Evolutionary conservation across 1,140 invertebrate genomes (phyloP).

Genomic region (Brachionus sp.): DNA sequence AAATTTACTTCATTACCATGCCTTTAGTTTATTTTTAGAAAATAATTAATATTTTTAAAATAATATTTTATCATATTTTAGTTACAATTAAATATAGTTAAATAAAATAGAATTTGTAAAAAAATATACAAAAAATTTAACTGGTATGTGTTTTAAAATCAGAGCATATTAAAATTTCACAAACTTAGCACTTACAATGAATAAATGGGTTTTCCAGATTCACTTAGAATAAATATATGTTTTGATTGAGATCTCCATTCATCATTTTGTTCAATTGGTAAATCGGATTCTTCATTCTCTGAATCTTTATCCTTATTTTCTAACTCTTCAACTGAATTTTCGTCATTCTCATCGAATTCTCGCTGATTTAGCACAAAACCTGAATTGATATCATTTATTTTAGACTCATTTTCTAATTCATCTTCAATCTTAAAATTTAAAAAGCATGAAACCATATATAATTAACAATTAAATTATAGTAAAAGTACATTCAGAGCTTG

Average conservation of each 20-base stretch:
- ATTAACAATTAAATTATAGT: neutral
- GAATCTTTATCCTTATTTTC: neutral
- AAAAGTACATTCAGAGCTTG: neutral
- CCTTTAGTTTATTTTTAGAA: constrained; percentile 55
- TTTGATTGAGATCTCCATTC: constrained; percentile 60
- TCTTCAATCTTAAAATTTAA: constrained; percentile 3
- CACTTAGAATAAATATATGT: constrained; percentile 88
- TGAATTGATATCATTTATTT: neutral
- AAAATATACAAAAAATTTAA: too few species aligned
- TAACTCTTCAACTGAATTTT: neutral
- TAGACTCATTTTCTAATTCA: neutral
- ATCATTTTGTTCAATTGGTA: constrained; percentile 27
- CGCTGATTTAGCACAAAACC: neutral
- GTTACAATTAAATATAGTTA: too few species aligned
- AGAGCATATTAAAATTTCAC: neutral
- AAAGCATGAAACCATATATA: too few species aligned
- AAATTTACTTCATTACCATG: constrained; percentile 89
- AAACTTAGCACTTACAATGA: constrained; percentile 66
- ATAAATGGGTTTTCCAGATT: constrained; percentile 92
- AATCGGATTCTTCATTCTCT: constrained; percentile 3
- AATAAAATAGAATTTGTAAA: too few species aligned
- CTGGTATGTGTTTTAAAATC: neutral
- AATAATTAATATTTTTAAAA: too few species aligned
- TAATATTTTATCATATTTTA: too few species aligned
- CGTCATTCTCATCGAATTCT: constrained; percentile 34